These are phyloP conservation scores for Opisthocomus hoazin DNA, from an alignment of 2,113 vertebrate genomes.

Conservation along the genomic window DNA sequence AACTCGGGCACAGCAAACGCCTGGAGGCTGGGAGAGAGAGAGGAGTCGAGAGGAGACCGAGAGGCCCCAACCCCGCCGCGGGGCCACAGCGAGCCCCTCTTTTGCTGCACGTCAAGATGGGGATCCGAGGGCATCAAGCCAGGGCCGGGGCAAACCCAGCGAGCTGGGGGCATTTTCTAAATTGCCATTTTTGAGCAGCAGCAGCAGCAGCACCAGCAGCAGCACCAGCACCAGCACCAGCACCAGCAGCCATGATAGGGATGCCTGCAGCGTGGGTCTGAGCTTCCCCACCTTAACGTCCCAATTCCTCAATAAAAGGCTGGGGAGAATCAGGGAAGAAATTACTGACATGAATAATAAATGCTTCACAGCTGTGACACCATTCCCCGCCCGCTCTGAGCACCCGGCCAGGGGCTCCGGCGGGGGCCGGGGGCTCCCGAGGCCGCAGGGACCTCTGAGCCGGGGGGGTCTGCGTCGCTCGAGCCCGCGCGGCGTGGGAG, in stretches of 20 bases:
- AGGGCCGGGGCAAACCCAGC: background rate
- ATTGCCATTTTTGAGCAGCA: background rate
- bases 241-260: too few relatives aligned
- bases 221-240: background rate
- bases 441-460: background rate
- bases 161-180: background rate
- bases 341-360: background rate
- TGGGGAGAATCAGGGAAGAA: background rate
- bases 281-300: background rate
- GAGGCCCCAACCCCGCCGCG: background rate
- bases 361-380: accelerated
- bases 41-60: background rate
- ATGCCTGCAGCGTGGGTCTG: background rate
- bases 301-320: background rate
- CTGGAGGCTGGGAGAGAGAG: background rate
- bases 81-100: background rate
- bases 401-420: accelerated
- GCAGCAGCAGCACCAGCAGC: background rate
- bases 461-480: background rate
- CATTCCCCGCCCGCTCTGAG: background rate
- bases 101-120: accelerated
- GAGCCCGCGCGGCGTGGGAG: accelerated
- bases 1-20: background rate
- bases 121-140: accelerated
- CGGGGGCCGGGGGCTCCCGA: accelerated